These are phyloP conservation scores for Centropus bengalensis DNA, from an alignment of 2,113 vertebrate species.

Conservation along the genomic window DNA sequence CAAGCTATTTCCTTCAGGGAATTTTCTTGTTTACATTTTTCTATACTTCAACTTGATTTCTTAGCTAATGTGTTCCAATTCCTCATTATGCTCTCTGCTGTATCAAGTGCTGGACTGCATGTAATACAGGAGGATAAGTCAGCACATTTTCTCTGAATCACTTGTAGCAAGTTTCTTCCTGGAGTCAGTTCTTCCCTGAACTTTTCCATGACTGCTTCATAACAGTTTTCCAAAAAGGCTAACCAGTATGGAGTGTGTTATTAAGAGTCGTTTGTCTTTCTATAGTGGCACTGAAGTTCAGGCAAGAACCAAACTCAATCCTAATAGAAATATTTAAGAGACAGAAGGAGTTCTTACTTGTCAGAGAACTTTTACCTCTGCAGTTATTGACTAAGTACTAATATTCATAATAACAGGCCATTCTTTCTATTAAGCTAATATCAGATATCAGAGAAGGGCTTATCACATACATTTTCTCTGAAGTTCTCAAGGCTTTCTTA, in stretches of 20 bases:
- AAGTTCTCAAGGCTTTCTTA: background rate
- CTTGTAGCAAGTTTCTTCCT: background rate
- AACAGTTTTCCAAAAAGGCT: background rate
- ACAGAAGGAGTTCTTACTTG: background rate
- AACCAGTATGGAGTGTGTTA: background rate
- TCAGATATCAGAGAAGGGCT: background rate
- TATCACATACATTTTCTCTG: background rate
- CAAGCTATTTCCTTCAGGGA: background rate
- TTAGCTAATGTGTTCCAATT: background rate
- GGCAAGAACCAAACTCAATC: background rate
- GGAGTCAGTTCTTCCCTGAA: background rate
- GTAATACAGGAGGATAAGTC: background rate
- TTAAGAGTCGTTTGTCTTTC: background rate
- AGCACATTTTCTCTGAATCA: background rate
- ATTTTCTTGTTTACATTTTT: background rate
- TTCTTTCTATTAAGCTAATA: background rate
- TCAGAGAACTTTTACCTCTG: background rate
- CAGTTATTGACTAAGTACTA: background rate
- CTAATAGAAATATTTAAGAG: background rate
- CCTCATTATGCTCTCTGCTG: background rate
- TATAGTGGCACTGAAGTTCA: background rate
- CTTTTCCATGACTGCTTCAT: background rate
- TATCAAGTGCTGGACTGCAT: background rate
- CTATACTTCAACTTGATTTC: background rate
- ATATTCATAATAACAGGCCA: background rate